These are phyloP conservation scores for Nemotelus pantherinus DNA, from an alignment of 2,888 invertebrate genomes.

Conservation along the genomic window DNA sequence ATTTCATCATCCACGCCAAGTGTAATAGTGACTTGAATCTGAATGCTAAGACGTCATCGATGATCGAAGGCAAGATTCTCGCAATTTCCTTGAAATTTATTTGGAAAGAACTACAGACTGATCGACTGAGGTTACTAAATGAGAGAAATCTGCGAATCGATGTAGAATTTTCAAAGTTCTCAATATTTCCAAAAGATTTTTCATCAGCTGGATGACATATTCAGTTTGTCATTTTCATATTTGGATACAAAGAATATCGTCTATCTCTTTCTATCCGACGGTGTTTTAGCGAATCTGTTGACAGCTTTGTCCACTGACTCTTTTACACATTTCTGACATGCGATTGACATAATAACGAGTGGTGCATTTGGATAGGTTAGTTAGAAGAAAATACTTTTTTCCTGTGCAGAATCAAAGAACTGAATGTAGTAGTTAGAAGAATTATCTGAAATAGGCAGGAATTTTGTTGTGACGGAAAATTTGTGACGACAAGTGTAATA, in stretches of 20 bases:
- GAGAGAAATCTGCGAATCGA: background rate
- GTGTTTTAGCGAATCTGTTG: background rate
- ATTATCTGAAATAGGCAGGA: background rate
- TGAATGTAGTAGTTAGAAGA: constrained; percentile 31
- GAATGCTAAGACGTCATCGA: constrained; percentile 13
- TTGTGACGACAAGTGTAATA: constrained; percentile 22
- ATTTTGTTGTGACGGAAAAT: constrained; percentile 24
- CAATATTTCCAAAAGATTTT: constrained; percentile 2
- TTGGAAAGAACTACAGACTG: too few relatives aligned
- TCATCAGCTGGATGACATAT: constrained; percentile 20
- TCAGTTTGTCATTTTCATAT: constrained; percentile 24
- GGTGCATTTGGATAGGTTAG: background rate
- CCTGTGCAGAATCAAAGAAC: background rate
- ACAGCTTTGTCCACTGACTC: background rate
- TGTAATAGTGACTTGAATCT: too few relatives aligned
- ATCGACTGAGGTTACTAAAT: background rate
- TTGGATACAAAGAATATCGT: constrained; percentile 26
- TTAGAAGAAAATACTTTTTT: background rate
- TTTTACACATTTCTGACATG: background rate
- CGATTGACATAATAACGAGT: too few relatives aligned
- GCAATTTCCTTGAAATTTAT: too few relatives aligned
- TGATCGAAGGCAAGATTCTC: too few relatives aligned
- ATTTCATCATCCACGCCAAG: too few relatives aligned
- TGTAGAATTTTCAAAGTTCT: background rate
- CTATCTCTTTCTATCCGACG: background rate